Evolutionary conservation across 2,888 invertebrate genomes (phyloP).

Genomic region (Acanthopleura granulata): DNA sequence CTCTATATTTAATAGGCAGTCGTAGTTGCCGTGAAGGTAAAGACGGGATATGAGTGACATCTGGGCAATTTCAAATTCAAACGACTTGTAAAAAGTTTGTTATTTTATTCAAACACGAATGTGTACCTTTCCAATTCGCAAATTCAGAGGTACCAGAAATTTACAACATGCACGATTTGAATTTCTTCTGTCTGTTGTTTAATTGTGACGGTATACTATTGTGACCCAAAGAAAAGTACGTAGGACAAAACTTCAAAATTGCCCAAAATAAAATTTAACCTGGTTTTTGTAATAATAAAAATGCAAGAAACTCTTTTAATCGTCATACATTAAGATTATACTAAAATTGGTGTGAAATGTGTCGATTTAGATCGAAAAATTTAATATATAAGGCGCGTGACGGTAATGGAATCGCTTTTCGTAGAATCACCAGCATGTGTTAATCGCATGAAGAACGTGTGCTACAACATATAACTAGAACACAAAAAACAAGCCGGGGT

Average conservation of each 20-base stretch:
- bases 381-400: not conserved
- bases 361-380: constrained; percentile 1
- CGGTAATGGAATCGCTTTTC: not conserved
- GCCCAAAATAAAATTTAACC: not conserved
- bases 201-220: not conserved
- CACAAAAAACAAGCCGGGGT: too few relatives aligned
- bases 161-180: not conserved
- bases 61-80: not conserved
- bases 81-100: too few relatives aligned
- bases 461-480: too few relatives aligned
- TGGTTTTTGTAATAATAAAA: not conserved
- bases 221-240: not conserved
- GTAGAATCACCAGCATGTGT: constrained; percentile 8
- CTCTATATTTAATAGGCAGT: not conserved
- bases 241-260: too few relatives aligned
- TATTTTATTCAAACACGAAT: not conserved
- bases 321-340: not conserved
- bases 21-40: not conserved
- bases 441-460: too few relatives aligned
- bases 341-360: not conserved
- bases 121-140: too few relatives aligned
- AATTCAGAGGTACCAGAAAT: too few relatives aligned
- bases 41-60: not conserved
- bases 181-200: not conserved
- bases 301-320: not conserved